Base-by-base conservation (phyloP, 1,140 invertebrate genomes). In the Nephotettix cincticeps region DNA sequence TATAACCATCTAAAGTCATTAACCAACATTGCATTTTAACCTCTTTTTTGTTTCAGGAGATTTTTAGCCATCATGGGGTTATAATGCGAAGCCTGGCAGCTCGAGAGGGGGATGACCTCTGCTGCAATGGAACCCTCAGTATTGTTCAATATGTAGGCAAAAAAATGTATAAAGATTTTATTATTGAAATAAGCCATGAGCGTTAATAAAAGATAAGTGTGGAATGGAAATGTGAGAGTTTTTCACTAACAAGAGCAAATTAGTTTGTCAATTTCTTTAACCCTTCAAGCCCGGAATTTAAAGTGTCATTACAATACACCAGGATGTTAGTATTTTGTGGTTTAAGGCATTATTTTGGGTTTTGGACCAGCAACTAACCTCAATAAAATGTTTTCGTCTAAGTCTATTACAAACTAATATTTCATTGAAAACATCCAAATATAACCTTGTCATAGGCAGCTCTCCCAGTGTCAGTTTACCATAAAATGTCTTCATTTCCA, bases 141-240 rank as follows among this genome's bases (percentile, higher is more conserved):
- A 81, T 84, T 64, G 81, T 84, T 14, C 80, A 83, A 82, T 83
- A 83, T 75, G 83, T 84, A 77, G 81, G 78, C 67, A 4, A 27
- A 29, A 21, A 11, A 54, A 11, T 43, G 40, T 43, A 11, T 43
- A 43, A 43, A 11, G 9, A n/a, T 43, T 43, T 43, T 43, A 43
- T n/a, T n/a, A 11, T n/a, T 43, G 9, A 43, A 43, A 11, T 9
- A 11, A 43, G 40, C n/a, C 40, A 11, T 43, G 9, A 11, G 9
- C 9, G 9, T 43, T 11, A 11, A n/a, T 43, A 11, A n/a, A 43
- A 11, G 9, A 11, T 43, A 43, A 14, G 6, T 54, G 4, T 6
- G 6, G 11, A 6, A 54, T 6, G 6, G 47, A n/a, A 11, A 6
- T 54, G 47, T 14, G 4, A 21, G 23, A 14, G 19, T 54, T 14